Base-by-base conservation (phyloP, 2,888 invertebrate species). In the Eubasilissa splendida region DNA sequence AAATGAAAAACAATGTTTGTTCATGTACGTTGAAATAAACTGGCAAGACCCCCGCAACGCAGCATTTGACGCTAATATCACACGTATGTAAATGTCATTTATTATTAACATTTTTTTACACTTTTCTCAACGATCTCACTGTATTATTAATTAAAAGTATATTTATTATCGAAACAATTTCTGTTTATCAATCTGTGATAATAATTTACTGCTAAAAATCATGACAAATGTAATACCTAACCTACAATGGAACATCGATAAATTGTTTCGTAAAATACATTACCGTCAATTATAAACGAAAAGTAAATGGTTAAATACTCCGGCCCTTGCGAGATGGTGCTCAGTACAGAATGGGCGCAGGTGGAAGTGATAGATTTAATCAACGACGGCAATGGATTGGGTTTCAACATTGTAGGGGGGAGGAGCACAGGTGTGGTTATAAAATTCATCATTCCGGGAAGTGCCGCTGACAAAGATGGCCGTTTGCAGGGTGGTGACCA, bases 281-380 rank as follows among this genome's bases (percentile, higher is more conserved):
- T 31, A 11, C 60, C 73, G 77, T 73, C 65, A 52, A 70, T 76
- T 75, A 76, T 66, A 76, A 81, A 81, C 70, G n/a, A 81, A 50
- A 76, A 80, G 82, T 84, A 84, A 83, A 90, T 90, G 90, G 90
- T 90, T 87, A 84, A 80, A 74, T 89, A 87, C 86, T 87, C 86
- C 85, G 71, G 54, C 52, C 60, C 66, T 22, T 85, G 85, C 87
- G 90, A 88, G 87, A 93, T 94, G 94, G 94, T 94, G 94, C 93
- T 99, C 91, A 98, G 97, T 91, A 99, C 99, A 89, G 99, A 99
- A 93, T 99, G 98, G 98, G 98, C 98, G 86, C 99, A 99, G 93
- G 97, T 99, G 89, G 99, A 99, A 94, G 97, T 98, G 87, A 97
- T 99, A 89, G 99, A 99, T 90, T 93, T 99, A 86, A 93, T 96